Evolutionary conservation across 1,140 invertebrate species (phyloP).

Genomic region (Glomeris maerens): DNA sequence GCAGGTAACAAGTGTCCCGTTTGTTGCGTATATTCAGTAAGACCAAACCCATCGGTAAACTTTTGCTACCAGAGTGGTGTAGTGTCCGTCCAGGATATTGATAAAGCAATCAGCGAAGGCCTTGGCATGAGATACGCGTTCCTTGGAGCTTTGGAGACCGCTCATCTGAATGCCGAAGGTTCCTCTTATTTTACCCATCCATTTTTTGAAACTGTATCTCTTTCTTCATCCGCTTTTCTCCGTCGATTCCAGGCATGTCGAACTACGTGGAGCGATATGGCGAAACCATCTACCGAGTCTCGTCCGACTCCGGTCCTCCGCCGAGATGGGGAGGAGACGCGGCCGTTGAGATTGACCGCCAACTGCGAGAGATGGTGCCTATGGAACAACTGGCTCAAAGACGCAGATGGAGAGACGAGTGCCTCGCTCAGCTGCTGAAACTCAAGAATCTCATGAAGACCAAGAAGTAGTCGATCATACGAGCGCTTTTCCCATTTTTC

Average conservation of each 20-base stretch:
- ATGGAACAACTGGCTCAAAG: slow-evolving; percentile 55
- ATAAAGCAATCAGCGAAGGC: slow-evolving; percentile 86
- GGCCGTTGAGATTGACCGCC: slow-evolving; percentile 33
- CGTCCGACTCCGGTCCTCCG: slow-evolving; percentile 54
- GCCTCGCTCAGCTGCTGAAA: slow-evolving; percentile 61
- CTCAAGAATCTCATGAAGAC: too few relatives aligned
- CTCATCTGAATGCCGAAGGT: slow-evolving; percentile 88
- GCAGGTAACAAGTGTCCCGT: slow-evolving; percentile 22
- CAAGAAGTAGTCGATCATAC: too few relatives aligned
- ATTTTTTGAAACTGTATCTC: too few relatives aligned
- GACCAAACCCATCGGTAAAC: neutral
- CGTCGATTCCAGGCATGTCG: slow-evolving; percentile 39
- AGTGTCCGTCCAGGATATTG: slow-evolving; percentile 73
- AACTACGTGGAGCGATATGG: slow-evolving; percentile 60
- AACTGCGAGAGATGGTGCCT: slow-evolving; percentile 56
- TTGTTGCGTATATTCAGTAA: neutral
- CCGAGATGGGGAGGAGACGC: slow-evolving; percentile 53
- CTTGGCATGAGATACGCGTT: slow-evolving; percentile 90
- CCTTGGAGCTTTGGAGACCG: slow-evolving; percentile 81
- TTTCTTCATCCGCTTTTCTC: too few relatives aligned
- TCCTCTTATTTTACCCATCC: slow-evolving; percentile 24
- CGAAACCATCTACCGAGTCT: slow-evolving; percentile 60
- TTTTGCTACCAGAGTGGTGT: slow-evolving; percentile 52
- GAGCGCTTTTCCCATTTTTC: too few relatives aligned
- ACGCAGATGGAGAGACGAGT: slow-evolving; percentile 66